phyloP scores from a whole-genome alignment of 2,888 invertebrate genomes.

The Oscheius sp. region DNA sequence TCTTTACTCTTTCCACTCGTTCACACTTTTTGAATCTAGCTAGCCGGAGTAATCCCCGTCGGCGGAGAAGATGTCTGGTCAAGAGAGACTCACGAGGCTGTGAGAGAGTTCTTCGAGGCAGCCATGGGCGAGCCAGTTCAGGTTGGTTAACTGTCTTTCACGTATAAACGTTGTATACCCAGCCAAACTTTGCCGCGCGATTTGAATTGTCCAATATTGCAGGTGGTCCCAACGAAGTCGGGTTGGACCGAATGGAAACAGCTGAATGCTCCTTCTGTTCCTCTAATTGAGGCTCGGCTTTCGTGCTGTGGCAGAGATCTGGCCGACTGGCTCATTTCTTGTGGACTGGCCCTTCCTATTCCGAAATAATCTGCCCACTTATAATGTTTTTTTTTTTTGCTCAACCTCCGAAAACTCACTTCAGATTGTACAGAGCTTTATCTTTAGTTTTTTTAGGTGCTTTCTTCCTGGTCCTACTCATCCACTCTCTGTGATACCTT shows the following conservation, averaged over 20 bases:
- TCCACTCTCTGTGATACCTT: not conserved
- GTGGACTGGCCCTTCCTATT: constrained; percentile 49
- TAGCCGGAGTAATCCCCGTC: constrained; percentile 57
- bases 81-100: constrained; percentile 58
- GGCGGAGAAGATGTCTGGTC: constrained; percentile 61
- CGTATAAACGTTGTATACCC: not conserved
- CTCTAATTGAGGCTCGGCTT: constrained; percentile 57
- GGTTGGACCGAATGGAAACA: constrained; percentile 60
- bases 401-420: not conserved
- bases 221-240: constrained; percentile 49
- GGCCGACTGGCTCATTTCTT: constrained; percentile 60
- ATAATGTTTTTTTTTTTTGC: constrained; percentile 12
- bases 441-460: not conserved
- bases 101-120: constrained; percentile 58
- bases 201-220: not conserved
- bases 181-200: too few species aligned
- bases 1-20: not conserved
- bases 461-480: not conserved
- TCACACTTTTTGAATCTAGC: constrained; percentile 28
- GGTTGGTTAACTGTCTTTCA: constrained; percentile 36
- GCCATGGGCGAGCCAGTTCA: constrained; percentile 52
- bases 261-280: constrained; percentile 60
- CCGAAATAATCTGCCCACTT: not conserved
- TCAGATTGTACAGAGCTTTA: constrained; percentile 13
- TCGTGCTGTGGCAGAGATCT: constrained; percentile 58